Conservation (phyloP, 2,888 invertebrate species). For the Ophonus ardosiacus region DNA sequence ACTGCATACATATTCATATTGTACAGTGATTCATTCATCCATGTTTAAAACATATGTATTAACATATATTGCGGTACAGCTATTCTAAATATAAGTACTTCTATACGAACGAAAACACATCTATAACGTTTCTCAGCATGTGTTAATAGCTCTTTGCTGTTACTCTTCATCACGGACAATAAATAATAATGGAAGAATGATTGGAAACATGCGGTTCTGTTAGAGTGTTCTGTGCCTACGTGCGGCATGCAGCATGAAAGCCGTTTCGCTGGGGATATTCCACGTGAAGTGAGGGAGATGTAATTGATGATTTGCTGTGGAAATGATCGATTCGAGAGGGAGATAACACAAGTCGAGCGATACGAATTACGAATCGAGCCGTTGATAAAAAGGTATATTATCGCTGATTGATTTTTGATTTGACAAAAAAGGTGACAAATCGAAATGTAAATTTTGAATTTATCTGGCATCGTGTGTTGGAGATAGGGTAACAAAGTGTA, state of each 20-base stretch:
- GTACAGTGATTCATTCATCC: not conserved
- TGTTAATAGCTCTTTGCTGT: not conserved
- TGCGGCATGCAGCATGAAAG: no score
- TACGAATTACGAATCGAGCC: not conserved
- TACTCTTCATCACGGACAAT: not conserved
- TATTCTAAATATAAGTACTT: not conserved
- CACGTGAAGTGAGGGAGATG: not conserved
- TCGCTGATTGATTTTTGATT: not conserved
- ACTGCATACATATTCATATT: not conserved
- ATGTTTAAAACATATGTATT: not conserved
- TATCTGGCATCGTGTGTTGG: not conserved
- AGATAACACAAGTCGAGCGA: not conserved
- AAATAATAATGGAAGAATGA: not conserved
- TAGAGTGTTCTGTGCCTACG: no score
- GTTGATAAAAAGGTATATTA: not conserved
- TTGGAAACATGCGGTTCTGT: not conserved
- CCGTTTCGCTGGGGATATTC: not conserved
- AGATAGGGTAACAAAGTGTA: not conserved
- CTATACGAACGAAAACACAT: not conserved
- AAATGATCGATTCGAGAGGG: not conserved
- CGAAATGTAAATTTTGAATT: not conserved
- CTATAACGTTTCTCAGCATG: not conserved
- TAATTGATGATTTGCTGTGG: not conserved
- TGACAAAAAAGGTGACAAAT: not conserved
- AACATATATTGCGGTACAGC: not conserved